A percentile compares a stretch with the other conserved stretches of the same genome.
Conservation (phyloP, 2,888 invertebrate genomes). For the Drosophila hamatofila region DNA sequence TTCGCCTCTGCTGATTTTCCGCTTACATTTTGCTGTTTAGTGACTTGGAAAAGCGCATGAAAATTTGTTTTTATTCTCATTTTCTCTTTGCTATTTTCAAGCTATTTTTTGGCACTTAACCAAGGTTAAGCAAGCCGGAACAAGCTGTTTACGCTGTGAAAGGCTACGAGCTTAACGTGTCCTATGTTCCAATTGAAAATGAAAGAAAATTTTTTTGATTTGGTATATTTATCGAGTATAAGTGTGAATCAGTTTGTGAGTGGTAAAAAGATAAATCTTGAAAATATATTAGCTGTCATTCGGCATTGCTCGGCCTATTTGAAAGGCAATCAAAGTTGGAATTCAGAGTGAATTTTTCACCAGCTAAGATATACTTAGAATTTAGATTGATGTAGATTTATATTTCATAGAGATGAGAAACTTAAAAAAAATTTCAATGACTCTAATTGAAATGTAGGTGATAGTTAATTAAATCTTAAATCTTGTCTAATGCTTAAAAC, state of each 20-base stretch:
- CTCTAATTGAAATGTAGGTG: too few species aligned
- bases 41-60: slow-evolving; percentile 55
- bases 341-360: too few species aligned
- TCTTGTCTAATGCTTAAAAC: too few species aligned
- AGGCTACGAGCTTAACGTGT: not conserved
- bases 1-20: not conserved
- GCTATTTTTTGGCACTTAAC: slow-evolving; percentile 61
- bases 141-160: not conserved
- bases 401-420: too few species aligned
- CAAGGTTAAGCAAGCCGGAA: slow-evolving; percentile 58
- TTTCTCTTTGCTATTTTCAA: slow-evolving; percentile 14
- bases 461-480: too few species aligned
- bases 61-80: slow-evolving; percentile 3
- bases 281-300: too few species aligned
- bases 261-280: too few species aligned
- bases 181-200: slow-evolving; percentile 10
- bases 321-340: too few species aligned
- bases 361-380: too few species aligned
- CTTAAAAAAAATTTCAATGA: too few species aligned
- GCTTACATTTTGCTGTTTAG: slow-evolving; percentile 36
- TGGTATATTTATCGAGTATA: not conserved
- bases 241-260: not conserved
- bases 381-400: too few species aligned
- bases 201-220: not conserved
- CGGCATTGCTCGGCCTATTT: too few species aligned